Evolutionary conservation across 2,888 invertebrate species (phyloP).

Genomic region (Tenthredo livida): DNA sequence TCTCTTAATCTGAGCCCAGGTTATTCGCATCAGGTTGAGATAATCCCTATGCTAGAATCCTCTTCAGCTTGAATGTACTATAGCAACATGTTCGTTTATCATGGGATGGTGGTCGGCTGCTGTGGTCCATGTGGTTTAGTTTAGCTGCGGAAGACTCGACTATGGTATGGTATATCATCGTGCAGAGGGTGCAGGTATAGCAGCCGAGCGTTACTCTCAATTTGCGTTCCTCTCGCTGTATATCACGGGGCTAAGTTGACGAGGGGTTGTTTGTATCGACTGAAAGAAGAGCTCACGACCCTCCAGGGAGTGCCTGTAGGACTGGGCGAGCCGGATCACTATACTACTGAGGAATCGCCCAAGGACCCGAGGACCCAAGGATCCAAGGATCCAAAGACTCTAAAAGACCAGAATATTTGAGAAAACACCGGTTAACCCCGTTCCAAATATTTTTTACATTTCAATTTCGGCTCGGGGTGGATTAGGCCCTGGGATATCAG

Average conservation of each 20-base stretch:
- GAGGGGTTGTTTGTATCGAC: conserved; percentile 52
- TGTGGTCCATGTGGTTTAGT: conserved; percentile 12
- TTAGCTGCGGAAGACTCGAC: too few species aligned
- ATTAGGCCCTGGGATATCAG: neutral
- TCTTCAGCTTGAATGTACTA: neutral
- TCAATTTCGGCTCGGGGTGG: neutral
- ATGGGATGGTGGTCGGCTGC: neutral
- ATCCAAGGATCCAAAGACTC: neutral
- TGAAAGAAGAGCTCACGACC: conserved; percentile 49
- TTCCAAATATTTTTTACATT: conserved; percentile 1
- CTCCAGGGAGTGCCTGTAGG: conserved; percentile 23
- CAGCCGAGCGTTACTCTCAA: conserved; percentile 41
- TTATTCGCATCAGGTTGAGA: conserved; percentile 21
- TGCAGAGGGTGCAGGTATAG: neutral
- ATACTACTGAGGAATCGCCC: conserved; percentile 21
- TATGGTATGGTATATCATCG: too few species aligned
- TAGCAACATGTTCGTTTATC: neutral
- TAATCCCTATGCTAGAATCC: neutral
- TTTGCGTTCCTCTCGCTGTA: conserved; percentile 36
- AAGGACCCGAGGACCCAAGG: neutral
- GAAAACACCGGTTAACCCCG: neutral
- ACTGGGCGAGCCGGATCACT: neutral
- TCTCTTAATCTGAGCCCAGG: conserved; percentile 13
- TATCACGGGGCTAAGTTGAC: conserved; percentile 50
- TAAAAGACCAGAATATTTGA: neutral